phyloP scores from a whole-genome alignment of 1,140 invertebrate genomes.

The Harpegnathos saltator region DNA sequence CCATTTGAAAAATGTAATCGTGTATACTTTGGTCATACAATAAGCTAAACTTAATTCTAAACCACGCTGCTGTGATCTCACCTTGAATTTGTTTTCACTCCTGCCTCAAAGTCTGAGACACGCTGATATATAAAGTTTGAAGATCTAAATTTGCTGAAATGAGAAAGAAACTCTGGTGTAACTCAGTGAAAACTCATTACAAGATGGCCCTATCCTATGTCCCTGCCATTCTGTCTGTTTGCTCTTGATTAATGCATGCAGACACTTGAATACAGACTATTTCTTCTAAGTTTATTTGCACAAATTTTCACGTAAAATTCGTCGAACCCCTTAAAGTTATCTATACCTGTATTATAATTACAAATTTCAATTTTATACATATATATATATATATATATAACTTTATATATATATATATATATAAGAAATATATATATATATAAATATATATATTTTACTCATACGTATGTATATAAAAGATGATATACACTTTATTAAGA shows the following conservation, averaged over 20 bases:
- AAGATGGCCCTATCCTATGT: slow-evolving; percentile 84
- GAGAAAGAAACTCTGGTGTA: slow-evolving; percentile 86
- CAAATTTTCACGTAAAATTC: slow-evolving; percentile 45
- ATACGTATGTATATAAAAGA: slow-evolving; percentile 3
- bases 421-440: slow-evolving; percentile 8
- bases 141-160: slow-evolving; percentile 88
- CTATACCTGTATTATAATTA: slow-evolving; percentile 13
- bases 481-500: slow-evolving; percentile 1
- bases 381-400: slow-evolving; percentile 5
- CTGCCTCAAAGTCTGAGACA: slow-evolving; percentile 88
- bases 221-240: slow-evolving; percentile 85
- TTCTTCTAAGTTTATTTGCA: slow-evolving; percentile 45
- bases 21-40: slow-evolving; percentile 81
- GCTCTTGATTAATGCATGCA: slow-evolving; percentile 69
- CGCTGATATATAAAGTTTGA: slow-evolving; percentile 88
- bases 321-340: background rate
- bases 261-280: slow-evolving; percentile 46
- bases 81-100: slow-evolving; percentile 87
- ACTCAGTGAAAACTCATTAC: slow-evolving; percentile 79
- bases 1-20: slow-evolving; percentile 76
- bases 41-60: slow-evolving; percentile 85
- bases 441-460: slow-evolving; percentile 7
- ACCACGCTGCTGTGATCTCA: slow-evolving; percentile 85
- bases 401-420: slow-evolving; percentile 10
- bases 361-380: slow-evolving; percentile 23